Percentiles rank a stretch among this genome's conserved stretches.
Evolutionary conservation across 1,140 invertebrate species (phyloP).

Genomic region (Episyrphus balteatus): DNA sequence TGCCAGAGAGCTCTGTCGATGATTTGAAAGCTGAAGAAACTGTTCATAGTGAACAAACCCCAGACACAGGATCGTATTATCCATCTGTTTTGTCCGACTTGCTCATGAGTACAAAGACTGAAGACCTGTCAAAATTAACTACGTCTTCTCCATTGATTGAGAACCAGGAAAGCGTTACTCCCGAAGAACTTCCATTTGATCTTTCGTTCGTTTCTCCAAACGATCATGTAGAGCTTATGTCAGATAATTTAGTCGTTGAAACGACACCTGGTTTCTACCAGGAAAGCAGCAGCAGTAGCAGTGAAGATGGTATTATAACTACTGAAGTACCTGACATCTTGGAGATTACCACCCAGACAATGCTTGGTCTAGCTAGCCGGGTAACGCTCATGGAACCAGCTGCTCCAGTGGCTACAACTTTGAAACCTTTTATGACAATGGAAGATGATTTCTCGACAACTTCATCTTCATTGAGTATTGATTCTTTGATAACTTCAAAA

Average conservation of each 20-base stretch:
- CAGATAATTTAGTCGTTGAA: constrained; percentile 26
- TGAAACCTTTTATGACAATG: constrained; percentile 21
- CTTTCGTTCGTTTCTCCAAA: neutral
- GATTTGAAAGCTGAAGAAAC: neutral
- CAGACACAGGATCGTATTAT: neutral
- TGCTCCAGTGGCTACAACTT: constrained; percentile 26
- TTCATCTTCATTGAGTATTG: neutral
- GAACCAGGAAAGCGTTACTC: constrained; percentile 5
- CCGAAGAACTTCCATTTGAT: constrained; percentile 29
- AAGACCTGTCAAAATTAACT: too few species aligned
- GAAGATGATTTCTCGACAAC: neutral
- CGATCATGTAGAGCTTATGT: constrained; percentile 16
- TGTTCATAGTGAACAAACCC: neutral
- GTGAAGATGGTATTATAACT: neutral
- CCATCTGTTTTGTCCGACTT: too few species aligned
- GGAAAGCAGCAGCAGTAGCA: neutral
- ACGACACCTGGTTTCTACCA: constrained; percentile 11
- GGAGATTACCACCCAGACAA: constrained; percentile 36
- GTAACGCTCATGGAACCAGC: constrained; percentile 39
- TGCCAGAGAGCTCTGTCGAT: too few species aligned
- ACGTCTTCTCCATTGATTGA: too few species aligned
- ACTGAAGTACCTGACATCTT: constrained; percentile 15
- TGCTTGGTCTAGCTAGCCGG: constrained; percentile 33
- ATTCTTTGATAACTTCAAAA: constrained; percentile 7
- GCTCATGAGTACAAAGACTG: too few species aligned